Conservation (phyloP, 2,113 vertebrate genomes). For the Solea senegalensis region DNA sequence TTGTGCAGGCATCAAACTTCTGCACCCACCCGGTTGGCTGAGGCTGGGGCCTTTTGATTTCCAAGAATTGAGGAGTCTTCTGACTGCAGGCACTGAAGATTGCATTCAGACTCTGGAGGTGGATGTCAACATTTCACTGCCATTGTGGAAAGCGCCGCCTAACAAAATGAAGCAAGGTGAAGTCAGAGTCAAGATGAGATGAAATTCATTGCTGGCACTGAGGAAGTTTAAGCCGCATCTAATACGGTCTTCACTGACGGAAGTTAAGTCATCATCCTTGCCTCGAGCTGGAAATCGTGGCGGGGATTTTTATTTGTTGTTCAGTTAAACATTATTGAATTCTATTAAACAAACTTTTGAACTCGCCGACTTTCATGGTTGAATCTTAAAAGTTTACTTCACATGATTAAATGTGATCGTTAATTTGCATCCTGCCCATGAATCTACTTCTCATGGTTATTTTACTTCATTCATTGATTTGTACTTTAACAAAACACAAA, state of each 20-base stretch:
- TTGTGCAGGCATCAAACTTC: constrained; percentile 3
- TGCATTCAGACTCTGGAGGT: constrained; percentile 12
- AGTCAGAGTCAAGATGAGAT: too few relatives aligned
- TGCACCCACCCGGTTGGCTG: constrained; percentile 19
- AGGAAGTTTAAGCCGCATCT: background rate
- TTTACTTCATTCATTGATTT: too few relatives aligned
- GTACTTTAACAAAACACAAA: too few relatives aligned
- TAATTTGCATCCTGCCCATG: too few relatives aligned
- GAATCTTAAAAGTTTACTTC: too few relatives aligned
- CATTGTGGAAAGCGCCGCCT: background rate
- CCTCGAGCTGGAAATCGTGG: too few relatives aligned
- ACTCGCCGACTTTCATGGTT: too few relatives aligned
- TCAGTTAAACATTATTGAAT: too few relatives aligned
- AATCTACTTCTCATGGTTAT: too few relatives aligned
- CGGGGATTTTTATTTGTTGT: too few relatives aligned
- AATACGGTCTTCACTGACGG: background rate
- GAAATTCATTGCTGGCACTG: background rate
- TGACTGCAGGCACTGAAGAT: background rate
- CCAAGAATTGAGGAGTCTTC: background rate
- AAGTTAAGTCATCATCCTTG: background rate
- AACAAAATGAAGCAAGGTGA: constrained; percentile 6
- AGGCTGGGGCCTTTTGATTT: background rate
- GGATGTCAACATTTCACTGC: constrained; percentile 14
- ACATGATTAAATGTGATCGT: too few relatives aligned
- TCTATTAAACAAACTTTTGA: too few relatives aligned